Percentiles rank a stretch among this genome's conserved stretches.
Conservation (phyloP, 1,140 invertebrate genomes). For the Melipona quadrifasciata region DNA sequence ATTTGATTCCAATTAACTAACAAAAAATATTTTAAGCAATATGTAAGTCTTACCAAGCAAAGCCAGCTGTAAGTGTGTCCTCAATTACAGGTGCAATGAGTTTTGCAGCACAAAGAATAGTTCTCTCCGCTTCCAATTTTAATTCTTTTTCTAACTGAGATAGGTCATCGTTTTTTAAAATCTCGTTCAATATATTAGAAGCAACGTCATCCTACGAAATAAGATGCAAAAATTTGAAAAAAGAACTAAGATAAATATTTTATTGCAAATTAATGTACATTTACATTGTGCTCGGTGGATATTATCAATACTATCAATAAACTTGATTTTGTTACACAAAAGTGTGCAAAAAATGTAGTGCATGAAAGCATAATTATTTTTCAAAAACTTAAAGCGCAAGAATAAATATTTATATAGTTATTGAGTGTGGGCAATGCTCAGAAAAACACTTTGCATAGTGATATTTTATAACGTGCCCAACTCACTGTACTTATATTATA, state of each 20-base stretch:
- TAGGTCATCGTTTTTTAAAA: slow-evolving; percentile 91
- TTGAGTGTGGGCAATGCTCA: slow-evolving; percentile 4
- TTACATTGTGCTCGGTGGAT: slow-evolving; percentile 21
- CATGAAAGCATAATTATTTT: background rate
- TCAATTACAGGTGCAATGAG: slow-evolving; percentile 94
- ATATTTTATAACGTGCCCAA: slow-evolving; percentile 46
- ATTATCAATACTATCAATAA: background rate
- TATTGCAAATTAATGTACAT: background rate
- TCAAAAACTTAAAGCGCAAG: slow-evolving; percentile 2
- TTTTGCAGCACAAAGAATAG: slow-evolving; percentile 94
- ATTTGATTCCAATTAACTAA: background rate
- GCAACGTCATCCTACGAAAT: slow-evolving; percentile 86
- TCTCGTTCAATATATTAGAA: slow-evolving; percentile 88
- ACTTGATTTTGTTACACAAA: background rate
- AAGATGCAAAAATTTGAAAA: slow-evolving; percentile 12
- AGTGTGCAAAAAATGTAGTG: background rate
- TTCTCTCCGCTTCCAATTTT: slow-evolving; percentile 90
- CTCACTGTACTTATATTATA: slow-evolving; percentile 82
- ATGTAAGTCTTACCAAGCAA: slow-evolving; percentile 74
- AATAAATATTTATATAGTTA: background rate
- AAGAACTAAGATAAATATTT: background rate
- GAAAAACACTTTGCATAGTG: slow-evolving; percentile 10
- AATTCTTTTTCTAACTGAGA: slow-evolving; percentile 89
- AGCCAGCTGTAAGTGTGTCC: slow-evolving; percentile 88
- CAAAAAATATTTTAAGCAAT: slow-evolving; percentile 9